phyloP scores from a whole-genome alignment of 2,113 vertebrate genomes.

The Aplodontia rufa region DNA sequence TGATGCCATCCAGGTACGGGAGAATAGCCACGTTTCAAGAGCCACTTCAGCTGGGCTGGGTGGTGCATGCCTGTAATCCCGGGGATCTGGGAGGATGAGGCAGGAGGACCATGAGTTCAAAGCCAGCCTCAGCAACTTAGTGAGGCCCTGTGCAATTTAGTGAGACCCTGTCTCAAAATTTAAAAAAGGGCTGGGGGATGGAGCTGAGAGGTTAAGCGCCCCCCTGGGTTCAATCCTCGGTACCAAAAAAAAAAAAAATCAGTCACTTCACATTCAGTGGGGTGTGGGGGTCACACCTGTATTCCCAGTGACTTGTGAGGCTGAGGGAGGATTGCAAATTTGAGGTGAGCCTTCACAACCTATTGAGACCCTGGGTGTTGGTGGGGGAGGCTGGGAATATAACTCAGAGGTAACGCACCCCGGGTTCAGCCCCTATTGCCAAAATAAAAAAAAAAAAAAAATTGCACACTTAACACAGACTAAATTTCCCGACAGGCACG shows the following conservation, averaged over 20 bases:
- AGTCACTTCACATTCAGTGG: too few relatives aligned
- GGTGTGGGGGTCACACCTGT: too few relatives aligned
- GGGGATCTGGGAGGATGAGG: neutral
- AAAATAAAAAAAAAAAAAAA: too few relatives aligned
- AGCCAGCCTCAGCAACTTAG: neutral
- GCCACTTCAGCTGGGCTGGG: neutral
- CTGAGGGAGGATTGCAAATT: neutral
- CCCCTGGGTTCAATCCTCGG: neutral
- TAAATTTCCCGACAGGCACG: too few relatives aligned
- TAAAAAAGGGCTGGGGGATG: neutral
- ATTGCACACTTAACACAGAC: neutral
- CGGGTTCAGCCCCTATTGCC: too few relatives aligned
- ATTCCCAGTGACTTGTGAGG: too few relatives aligned
- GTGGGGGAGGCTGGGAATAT: too few relatives aligned
- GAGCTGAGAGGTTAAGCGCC: neutral
- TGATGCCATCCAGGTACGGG: slow-evolving; percentile 92
- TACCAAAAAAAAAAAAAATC: too few relatives aligned
- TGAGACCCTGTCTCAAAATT: neutral
- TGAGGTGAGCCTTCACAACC: neutral
- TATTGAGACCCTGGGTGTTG: neutral
- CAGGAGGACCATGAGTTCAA: neutral
- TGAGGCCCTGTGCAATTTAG: neutral
- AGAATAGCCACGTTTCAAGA: fast-evolving
- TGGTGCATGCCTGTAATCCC: neutral
- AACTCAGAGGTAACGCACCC: too few relatives aligned